Evolutionary conservation across 2,113 vertebrate species (phyloP).

Genomic region (Toxotes chatareus): DNA sequence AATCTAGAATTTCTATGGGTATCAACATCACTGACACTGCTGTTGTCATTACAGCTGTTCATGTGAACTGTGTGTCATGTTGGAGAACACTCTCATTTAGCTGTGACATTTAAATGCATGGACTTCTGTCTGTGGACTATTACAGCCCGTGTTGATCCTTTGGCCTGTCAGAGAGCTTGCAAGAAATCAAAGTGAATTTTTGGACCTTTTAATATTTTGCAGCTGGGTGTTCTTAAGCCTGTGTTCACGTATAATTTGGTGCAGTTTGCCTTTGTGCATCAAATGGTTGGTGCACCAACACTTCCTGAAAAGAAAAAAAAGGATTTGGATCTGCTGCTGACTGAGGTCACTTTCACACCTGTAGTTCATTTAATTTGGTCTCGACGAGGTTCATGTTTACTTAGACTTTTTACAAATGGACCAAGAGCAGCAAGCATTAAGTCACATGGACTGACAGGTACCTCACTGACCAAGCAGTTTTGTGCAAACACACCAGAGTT

Average conservation of each 20-base stretch:
- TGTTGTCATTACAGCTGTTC: slow-evolving; percentile 18
- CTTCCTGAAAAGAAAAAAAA: background rate
- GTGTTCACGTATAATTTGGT: background rate
- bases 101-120: slow-evolving; percentile 52
- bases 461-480: background rate
- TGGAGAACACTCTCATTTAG: slow-evolving; percentile 36
- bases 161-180: slow-evolving; percentile 11
- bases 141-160: slow-evolving; percentile 9
- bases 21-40: background rate
- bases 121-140: background rate
- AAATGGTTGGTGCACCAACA: background rate
- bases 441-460: background rate
- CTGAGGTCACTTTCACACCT: background rate
- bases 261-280: background rate
- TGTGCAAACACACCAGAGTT: too few species aligned
- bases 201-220: slow-evolving; percentile 24
- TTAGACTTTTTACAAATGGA: background rate
- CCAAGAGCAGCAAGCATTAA: background rate
- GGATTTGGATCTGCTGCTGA: background rate
- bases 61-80: slow-evolving; percentile 25
- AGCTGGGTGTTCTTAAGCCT: background rate
- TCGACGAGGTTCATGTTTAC: background rate
- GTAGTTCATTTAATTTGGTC: background rate
- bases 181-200: slow-evolving; percentile 21
- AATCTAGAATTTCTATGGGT: background rate